A percentile compares a stretch with the other conserved stretches of the same genome.
Conservation (phyloP, 1,140 invertebrate species). For the Ericerus pela region DNA sequence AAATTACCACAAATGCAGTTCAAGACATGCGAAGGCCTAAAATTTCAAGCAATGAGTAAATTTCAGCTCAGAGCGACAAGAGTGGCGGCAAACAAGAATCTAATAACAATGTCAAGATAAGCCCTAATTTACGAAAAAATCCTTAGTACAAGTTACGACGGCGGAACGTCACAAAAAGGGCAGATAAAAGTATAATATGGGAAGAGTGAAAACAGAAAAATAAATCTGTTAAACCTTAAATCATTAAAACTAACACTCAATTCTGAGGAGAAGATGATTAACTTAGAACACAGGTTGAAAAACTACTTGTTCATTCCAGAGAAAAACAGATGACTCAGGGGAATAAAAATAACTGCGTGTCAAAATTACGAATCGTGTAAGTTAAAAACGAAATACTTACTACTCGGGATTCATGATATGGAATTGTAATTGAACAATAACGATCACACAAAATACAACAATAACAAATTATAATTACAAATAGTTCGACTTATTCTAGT, state of each 20-base stretch:
- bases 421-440: neutral
- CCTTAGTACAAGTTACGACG: neutral
- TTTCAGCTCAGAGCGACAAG: too few relatives aligned
- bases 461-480: neutral
- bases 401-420: slow-evolving; percentile 3
- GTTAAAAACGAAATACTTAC: neutral
- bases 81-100: too few relatives aligned
- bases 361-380: neutral
- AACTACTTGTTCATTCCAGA: neutral
- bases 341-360: neutral
- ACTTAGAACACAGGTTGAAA: neutral
- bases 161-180: neutral
- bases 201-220: neutral
- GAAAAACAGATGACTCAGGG: slow-evolving; percentile 5
- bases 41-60: too few relatives aligned
- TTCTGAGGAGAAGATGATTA: neutral
- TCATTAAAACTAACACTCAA: neutral
- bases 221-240: neutral
- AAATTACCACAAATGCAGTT: too few relatives aligned
- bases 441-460: neutral
- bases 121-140: too few relatives aligned
- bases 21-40: too few relatives aligned
- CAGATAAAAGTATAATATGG: neutral
- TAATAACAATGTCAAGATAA: too few relatives aligned
- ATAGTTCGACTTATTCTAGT: neutral